Evolutionary conservation across 1,140 invertebrate species (phyloP), one percentile per base, ranked within the genome.

Genomic region (Leptinotarsa defecta): DNA sequence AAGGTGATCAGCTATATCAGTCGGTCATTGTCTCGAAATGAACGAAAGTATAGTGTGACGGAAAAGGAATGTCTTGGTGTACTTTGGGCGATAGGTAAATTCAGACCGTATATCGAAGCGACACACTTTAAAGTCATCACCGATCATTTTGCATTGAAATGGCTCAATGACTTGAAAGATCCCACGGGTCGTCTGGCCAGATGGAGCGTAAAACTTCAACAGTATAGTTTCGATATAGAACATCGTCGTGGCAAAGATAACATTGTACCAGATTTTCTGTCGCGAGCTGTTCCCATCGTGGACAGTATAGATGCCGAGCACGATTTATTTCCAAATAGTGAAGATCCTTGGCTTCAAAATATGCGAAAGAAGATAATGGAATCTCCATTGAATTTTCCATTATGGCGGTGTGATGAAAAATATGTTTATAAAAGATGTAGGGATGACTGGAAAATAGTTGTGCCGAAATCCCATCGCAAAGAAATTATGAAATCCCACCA

Each of bases 91-190:
- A 65, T 65, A 5, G 63, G 13, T n/a, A 65, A 65, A 22, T 73
- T 82, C 13, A 69, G 82, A 19, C 73, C 62, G 8, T 83, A 83
- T 63, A 34, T 83, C 4, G 81, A 83, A 49, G 81, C 83, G 5
- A 81, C 76, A 5, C 73, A 84, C n/a, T 88, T 90, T 74, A 84
- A 43, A 4, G 82, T 89, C 4, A 76, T 85, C 19, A 89, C 87
- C 0, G 88, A 90, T 76, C 87, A 88, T 74, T 79, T 82, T 48
- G 81, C 85, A 4, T 77, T 89, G 3, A 76, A 76, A 27, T 90
- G 86, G 77, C 61, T 81, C 8, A 27, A 77, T 13, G 73, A 73
- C 6, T 24, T 82, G 20, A 69, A 73, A 24, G 52, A 76, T 76
- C 73, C 78, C 57, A 49, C 70, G 49, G 77, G 77, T 52, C 49